Evolutionary conservation across 2,888 invertebrate genomes (phyloP).

Genomic region (Macaria notata): DNA sequence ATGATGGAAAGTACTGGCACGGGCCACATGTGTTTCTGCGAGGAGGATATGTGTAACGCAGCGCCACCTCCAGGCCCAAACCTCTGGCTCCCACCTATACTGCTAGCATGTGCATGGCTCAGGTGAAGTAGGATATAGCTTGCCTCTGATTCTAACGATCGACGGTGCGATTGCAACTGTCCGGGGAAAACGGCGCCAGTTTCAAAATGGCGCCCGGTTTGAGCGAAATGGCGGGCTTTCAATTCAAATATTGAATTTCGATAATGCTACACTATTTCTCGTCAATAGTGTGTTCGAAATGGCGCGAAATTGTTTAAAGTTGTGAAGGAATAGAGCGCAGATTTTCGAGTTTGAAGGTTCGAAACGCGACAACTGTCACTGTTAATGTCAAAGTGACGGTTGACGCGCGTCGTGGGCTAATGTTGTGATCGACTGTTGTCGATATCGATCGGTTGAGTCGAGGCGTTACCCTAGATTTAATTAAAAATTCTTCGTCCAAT

Average conservation of each 20-base stretch:
- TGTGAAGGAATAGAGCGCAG: neutral
- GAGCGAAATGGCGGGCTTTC: neutral
- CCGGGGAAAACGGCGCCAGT: neutral
- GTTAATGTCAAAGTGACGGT: slow-evolving; percentile 12
- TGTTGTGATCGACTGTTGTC: slow-evolving; percentile 33
- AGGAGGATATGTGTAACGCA: slow-evolving; percentile 96
- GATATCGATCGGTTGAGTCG: slow-evolving; percentile 56
- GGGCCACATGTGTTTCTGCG: slow-evolving; percentile 99
- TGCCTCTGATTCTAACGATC: slow-evolving; percentile 48
- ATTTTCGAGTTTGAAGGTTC: no score
- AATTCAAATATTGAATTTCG: no score
- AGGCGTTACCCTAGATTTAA: slow-evolving; percentile 55
- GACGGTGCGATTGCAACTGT: slow-evolving; percentile 20
- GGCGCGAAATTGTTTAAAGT: neutral
- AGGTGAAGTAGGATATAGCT: slow-evolving; percentile 73
- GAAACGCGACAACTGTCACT: neutral
- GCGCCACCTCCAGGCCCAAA: slow-evolving; percentile 53
- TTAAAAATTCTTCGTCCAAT: slow-evolving; percentile 75
- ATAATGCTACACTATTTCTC: no score
- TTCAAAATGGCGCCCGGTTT: neutral
- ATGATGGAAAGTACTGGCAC: slow-evolving; percentile 99
- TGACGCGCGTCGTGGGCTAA: slow-evolving; percentile 28
- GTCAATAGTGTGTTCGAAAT: no score
- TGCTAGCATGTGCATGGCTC: slow-evolving; percentile 74
- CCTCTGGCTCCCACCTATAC: slow-evolving; percentile 54